phyloP scores from a whole-genome alignment of 2,113 vertebrate species.

The Ceyx margarethae region DNA sequence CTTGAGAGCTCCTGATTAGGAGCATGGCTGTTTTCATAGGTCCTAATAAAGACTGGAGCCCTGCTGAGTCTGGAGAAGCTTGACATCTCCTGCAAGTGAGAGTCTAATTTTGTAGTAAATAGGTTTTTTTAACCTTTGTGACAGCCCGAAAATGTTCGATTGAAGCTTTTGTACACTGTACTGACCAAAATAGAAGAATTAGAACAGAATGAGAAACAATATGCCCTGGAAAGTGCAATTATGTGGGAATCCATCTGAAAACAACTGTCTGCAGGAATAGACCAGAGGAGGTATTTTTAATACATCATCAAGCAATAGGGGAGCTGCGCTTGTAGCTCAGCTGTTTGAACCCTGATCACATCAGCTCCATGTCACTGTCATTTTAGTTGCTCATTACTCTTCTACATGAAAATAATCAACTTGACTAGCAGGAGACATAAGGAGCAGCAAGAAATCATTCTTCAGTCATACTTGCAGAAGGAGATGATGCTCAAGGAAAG shows the following conservation, averaged over 20 bases:
- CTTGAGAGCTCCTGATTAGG: neutral
- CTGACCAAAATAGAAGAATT: constrained; percentile 26
- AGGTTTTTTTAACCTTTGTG: constrained; percentile 45
- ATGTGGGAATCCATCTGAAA: constrained; percentile 2
- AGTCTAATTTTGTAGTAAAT: constrained; percentile 38
- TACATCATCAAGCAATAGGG: neutral
- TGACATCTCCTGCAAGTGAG: neutral
- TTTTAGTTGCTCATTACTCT: neutral
- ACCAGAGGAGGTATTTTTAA: neutral
- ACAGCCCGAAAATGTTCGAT: constrained; percentile 7
- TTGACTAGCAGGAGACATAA: neutral
- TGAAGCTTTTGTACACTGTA: neutral
- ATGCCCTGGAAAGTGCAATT: constrained; percentile 17
- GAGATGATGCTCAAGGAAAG: neutral
- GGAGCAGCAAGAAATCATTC: neutral
- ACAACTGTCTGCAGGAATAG: neutral
- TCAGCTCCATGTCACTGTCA: neutral
- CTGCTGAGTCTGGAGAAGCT: neutral
- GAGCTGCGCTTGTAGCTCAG: neutral
- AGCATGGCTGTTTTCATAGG: neutral
- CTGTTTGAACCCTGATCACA: constrained; percentile 3
- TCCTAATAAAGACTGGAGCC: neutral
- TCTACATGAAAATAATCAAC: neutral
- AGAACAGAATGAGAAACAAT: constrained; percentile 21
- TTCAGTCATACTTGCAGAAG: neutral